These are phyloP conservation scores for Stichopus horrens DNA, from an alignment of 53 echinoderm and acorn worm species.

Conservation along the genomic window DNA sequence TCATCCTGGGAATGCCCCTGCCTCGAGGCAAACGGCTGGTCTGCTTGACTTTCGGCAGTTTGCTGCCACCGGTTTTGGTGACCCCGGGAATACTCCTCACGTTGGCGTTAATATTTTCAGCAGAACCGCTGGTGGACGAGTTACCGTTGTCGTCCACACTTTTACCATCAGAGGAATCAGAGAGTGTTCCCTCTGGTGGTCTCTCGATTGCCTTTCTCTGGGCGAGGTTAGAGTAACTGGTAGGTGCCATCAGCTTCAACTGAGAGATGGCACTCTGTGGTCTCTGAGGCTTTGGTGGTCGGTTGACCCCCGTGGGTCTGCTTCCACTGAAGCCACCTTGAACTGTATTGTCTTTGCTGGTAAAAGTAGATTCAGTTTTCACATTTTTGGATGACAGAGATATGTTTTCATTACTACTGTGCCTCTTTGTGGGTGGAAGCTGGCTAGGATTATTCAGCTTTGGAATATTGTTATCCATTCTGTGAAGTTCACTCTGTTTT, in stretches of 20 bases:
- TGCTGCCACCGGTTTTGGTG: not conserved
- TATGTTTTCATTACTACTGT: not conserved
- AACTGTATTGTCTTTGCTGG: not conserved
- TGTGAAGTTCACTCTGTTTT: not conserved
- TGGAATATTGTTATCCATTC: not conserved
- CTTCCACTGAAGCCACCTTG: not conserved
- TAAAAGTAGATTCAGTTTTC: not conserved
- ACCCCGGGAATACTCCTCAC: not conserved
- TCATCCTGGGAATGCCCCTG: conserved; percentile 30
- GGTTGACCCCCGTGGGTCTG: not conserved
- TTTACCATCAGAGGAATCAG: conserved; percentile 31
- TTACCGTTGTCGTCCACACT: conserved; percentile 8
- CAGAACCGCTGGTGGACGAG: not conserved
- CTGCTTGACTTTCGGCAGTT: not conserved
- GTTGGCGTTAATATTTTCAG: conserved; percentile 23
- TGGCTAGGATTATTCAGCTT: not conserved
- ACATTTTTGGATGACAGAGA: not conserved
- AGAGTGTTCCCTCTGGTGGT: not conserved
- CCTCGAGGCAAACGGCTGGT: conserved; percentile 30
- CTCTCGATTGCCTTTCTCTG: not conserved
- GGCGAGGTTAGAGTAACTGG: not conserved
- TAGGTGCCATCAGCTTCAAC: conserved; percentile 15
- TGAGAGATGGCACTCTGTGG: not conserved
- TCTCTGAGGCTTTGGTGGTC: not conserved
- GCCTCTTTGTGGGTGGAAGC: not conserved